Conservation (phyloP, 2,888 invertebrate genomes). For the Calliopum simillimum region DNA sequence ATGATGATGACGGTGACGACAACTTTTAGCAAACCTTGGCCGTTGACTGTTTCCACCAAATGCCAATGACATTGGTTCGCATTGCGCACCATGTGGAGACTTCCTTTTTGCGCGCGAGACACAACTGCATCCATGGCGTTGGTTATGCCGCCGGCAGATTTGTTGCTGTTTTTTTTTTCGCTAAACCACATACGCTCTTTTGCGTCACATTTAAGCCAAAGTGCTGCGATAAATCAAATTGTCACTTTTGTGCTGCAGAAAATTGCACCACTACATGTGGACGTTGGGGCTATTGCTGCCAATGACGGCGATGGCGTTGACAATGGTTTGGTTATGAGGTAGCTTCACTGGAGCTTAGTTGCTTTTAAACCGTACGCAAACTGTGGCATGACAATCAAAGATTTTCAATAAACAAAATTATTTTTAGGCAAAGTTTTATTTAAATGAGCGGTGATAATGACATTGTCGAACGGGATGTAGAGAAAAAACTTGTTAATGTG, state of each 20-base stretch:
- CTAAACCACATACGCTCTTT: not conserved
- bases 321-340: not conserved
- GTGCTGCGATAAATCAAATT: constrained; percentile 66
- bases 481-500: too few species aligned
- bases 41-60: constrained; percentile 25
- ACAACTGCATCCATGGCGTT: constrained; percentile 1
- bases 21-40: constrained; percentile 17
- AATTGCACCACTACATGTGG: constrained; percentile 56
- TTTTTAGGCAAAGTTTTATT: too few species aligned
- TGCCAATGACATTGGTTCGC: constrained; percentile 35
- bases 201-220: constrained; percentile 52
- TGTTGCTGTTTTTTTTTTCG: not conserved
- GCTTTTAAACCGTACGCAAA: too few species aligned
- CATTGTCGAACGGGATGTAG: too few species aligned
- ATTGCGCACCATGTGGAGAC: constrained; percentile 6
- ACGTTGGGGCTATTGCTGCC: constrained; percentile 31
- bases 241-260: constrained; percentile 60
- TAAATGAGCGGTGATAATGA: too few species aligned
- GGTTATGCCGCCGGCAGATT: constrained; percentile 1
- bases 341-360: too few species aligned
- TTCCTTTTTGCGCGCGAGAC: constrained; percentile 13
- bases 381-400: too few species aligned
- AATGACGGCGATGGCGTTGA: not conserved
- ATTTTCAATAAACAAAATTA: too few species aligned
- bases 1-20: constrained; percentile 1